Conservation (phyloP, 2,797 vertebrate species). For the Syngnathus rostellatus region DNA sequence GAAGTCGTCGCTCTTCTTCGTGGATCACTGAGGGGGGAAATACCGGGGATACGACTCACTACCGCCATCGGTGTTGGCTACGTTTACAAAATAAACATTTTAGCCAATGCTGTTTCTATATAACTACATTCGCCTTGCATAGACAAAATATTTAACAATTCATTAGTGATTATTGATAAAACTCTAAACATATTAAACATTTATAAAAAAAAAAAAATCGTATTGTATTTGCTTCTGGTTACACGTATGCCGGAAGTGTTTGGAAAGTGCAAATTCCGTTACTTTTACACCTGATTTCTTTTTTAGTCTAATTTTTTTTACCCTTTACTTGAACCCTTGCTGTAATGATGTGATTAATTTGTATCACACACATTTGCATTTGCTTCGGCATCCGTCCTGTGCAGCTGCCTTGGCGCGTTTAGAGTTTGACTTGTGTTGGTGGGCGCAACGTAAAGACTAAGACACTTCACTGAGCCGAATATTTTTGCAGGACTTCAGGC, state of each 20-base stretch:
- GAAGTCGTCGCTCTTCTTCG: slow-evolving; percentile 29
- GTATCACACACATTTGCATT: background rate
- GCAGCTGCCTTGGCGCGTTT: background rate
- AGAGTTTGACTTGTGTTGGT: background rate
- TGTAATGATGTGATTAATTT: background rate
- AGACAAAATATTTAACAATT: background rate
- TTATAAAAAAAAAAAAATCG: background rate
- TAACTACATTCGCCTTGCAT: background rate
- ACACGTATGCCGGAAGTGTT: background rate
- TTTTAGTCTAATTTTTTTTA: too few species aligned
- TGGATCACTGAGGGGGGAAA: background rate
- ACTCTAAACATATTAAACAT: background rate
- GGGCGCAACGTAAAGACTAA: background rate
- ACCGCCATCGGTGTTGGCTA: slow-evolving; percentile 10
- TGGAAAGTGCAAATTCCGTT: background rate
- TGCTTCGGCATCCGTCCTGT: background rate
- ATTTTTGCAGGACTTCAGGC: slow-evolving; percentile 1
- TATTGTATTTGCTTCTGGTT: background rate
- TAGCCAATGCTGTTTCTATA: too few species aligned
- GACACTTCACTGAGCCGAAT: background rate
- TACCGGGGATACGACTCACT: background rate
- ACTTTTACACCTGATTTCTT: background rate
- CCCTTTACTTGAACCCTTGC: background rate
- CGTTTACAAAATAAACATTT: background rate
- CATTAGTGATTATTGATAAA: background rate